Percentiles rank a stretch among this genome's conserved stretches.
Evolutionary conservation across 2,888 invertebrate species (phyloP).

Genomic region (Athripsodes cinereus): DNA sequence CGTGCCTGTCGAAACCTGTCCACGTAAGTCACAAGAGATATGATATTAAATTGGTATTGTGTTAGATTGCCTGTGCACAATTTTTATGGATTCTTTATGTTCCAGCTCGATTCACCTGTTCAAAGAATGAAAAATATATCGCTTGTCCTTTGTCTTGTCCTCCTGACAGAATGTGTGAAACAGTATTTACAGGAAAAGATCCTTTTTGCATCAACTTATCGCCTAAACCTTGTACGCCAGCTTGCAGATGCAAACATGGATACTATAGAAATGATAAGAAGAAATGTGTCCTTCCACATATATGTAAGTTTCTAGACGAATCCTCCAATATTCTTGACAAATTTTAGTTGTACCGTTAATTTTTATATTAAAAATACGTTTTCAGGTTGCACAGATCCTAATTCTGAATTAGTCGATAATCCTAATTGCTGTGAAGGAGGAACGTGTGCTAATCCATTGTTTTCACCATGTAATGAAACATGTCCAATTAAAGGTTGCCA

Average conservation of each 20-base stretch:
- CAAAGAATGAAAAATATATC: constrained; percentile 7
- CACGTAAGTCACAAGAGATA: constrained; percentile 13
- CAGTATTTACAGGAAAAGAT: neutral
- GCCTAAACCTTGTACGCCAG: neutral
- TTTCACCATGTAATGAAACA: no score
- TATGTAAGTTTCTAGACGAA: no score
- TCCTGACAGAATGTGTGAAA: constrained; percentile 3
- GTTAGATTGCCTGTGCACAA: no score
- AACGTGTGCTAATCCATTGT: no score
- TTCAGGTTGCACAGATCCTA: no score
- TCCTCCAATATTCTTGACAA: no score
- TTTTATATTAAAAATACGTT: no score
- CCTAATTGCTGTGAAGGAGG: no score
- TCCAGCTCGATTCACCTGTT: neutral
- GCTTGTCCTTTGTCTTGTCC: constrained; percentile 10
- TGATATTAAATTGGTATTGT: neutral
- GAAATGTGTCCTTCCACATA: constrained; percentile 14
- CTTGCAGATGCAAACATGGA: constrained; percentile 12
- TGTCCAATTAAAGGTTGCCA: no score
- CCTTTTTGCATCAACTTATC: neutral
- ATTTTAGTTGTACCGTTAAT: no score
- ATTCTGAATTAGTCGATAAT: no score
- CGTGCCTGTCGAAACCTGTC: constrained; percentile 26
- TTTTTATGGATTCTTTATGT: no score
- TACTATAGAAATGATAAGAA: constrained; percentile 9